Evolutionary conservation across 2,113 vertebrate genomes (phyloP), one percentile per base, ranked within the genome.

Genomic region (Oncorhynchus mykiss): DNA sequence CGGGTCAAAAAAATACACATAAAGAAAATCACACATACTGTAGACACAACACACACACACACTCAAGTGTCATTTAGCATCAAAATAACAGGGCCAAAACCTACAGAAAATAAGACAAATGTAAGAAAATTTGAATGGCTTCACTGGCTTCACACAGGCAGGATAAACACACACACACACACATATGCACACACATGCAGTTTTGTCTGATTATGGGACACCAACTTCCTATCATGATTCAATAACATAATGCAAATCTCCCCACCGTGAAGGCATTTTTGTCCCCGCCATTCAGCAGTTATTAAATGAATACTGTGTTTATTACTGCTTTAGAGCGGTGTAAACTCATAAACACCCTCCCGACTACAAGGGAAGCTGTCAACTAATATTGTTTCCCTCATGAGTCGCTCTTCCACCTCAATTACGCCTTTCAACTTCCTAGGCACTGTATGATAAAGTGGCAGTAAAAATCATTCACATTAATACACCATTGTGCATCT

Each of bases 401-500:
- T 86, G 93, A 96, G 95, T 94, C 94, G 94, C 94, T 97, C 95
- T 98, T 98, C 96, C 96, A 95, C 96, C 96, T 99, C 97, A 97
- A 98, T 99, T 98, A 98, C 89, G 96, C 95, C 96, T 98, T 97
- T 98, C 97, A 97, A 97, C 96, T 96, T 96, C 94, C 93, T 91
- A 93, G 95, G 94, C 95, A 95, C 93, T 93, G 95, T 95, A 93
- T 98, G 98, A 99, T 96, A 95, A 97, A 99, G 96, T 95, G 96
- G 96, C 98, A 96, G 95, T 99, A 97, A 99, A 99, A 98, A 96
- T 96, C 96, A 96, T 96, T 95, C 97, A 95, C 97, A 98, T 99
- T 99, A 98, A 99, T 98, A 98, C 97, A 96, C 96, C 96, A 97
- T 96, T 97, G 96, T 98, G 97, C 97, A 97, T 98, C 96, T 96